Percentiles rank a stretch among this genome's conserved stretches.
Conservation (phyloP, 2,113 vertebrate genomes). For the Junco hyemalis region DNA sequence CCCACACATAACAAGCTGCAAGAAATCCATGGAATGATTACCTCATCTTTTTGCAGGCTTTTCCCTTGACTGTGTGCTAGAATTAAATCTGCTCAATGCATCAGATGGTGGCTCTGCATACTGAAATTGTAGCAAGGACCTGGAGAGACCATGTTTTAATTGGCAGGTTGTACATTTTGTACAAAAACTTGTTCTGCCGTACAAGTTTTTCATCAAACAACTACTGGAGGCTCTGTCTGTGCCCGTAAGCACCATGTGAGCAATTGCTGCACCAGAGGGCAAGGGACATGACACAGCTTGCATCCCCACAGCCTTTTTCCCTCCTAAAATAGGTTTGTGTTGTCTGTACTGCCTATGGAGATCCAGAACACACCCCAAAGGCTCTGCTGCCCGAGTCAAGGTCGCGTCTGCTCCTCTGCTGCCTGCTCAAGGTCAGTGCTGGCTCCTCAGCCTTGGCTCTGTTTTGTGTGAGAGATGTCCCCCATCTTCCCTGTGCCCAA, state of each 20-base stretch:
- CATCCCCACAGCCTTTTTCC: neutral
- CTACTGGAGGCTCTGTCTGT: neutral
- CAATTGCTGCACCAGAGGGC: neutral
- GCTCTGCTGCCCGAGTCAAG: neutral
- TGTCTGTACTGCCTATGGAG: neutral
- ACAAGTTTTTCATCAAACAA: neutral
- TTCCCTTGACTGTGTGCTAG: neutral
- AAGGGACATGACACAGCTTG: neutral
- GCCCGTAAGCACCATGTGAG: neutral
- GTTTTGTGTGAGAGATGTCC: neutral
- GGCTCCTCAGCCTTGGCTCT: neutral
- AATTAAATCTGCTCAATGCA: neutral
- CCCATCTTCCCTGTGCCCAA: rapidly evolving
- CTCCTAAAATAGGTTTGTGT: neutral
- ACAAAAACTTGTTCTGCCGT: neutral
- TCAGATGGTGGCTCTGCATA: neutral
- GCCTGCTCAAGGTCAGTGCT: neutral
- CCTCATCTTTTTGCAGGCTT: neutral
- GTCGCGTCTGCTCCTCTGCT: neutral
- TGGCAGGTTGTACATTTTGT: neutral
- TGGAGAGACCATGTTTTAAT: neutral
- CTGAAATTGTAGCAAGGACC: neutral
- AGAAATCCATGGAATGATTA: neutral
- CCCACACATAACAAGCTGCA: neutral
- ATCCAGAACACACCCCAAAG: neutral